phyloP scores from a whole-genome alignment of 2,888 invertebrate species.

The Scelioninae gen. 1 region DNA sequence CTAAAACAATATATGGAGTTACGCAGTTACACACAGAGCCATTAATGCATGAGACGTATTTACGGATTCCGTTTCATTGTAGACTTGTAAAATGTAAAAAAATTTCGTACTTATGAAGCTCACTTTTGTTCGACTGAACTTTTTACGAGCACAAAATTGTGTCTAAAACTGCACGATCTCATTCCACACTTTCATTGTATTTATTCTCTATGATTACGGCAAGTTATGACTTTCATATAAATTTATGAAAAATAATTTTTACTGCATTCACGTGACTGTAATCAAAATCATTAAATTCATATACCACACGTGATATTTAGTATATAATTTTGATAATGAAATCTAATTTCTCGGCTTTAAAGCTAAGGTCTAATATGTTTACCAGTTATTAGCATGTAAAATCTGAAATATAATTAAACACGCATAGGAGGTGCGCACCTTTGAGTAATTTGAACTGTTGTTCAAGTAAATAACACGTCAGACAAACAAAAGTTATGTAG shows the following conservation, averaged over 20 bases:
- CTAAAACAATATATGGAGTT: background rate
- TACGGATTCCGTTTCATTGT: background rate
- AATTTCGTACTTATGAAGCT: background rate
- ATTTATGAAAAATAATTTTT: constrained; percentile 1
- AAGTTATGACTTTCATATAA: background rate
- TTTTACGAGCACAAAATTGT: too few species aligned
- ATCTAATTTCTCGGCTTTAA: background rate
- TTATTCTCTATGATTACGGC: background rate
- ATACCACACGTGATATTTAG: background rate
- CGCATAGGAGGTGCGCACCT: background rate
- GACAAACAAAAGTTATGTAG: constrained; percentile 5
- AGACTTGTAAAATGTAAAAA: background rate
- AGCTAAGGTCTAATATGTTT: background rate
- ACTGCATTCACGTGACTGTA: background rate
- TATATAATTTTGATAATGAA: background rate
- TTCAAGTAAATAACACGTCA: background rate
- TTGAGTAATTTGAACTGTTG: background rate
- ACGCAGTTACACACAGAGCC: background rate
- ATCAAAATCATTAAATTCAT: background rate
- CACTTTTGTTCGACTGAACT: background rate
- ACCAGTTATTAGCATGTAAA: background rate
- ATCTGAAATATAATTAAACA: background rate
- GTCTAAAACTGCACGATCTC: background rate
- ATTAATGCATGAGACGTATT: constrained; percentile 1
- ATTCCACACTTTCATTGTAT: background rate